These are phyloP conservation scores for Camptogramma bilineatum DNA, from an alignment of 2,888 invertebrate species.

Conservation along the genomic window DNA sequence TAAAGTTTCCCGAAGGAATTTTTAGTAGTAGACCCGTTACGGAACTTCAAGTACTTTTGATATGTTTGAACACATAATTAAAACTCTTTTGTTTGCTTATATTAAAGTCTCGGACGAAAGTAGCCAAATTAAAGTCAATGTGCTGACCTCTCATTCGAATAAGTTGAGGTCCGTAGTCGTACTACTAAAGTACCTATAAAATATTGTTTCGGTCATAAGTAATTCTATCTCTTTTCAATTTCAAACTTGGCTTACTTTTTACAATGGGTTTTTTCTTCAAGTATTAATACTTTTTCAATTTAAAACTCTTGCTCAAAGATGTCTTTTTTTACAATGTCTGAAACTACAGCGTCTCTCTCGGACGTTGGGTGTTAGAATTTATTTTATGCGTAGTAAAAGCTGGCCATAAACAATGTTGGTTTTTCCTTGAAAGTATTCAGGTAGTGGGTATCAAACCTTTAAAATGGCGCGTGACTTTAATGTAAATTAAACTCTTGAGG, in stretches of 20 bases:
- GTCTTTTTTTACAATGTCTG: conserved; percentile 8
- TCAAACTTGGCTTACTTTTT: conserved; percentile 18
- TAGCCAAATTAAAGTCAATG: neutral
- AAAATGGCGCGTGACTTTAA: neutral
- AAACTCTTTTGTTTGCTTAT: conserved; percentile 1
- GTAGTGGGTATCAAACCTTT: neutral
- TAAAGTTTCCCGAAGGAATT: conserved; percentile 19
- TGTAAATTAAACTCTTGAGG: neutral
- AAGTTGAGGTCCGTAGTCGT: neutral
- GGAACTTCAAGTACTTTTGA: neutral
- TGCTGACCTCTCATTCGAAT: neutral
- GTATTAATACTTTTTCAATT: neutral
- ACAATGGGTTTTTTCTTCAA: conserved; percentile 9
- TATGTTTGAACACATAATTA: conserved; percentile 3
- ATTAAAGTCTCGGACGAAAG: too few relatives aligned
- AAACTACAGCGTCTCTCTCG: neutral
- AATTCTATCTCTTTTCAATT: conserved; percentile 18
- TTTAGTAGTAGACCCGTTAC: conserved; percentile 11
- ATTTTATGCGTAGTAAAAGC: conserved; percentile 23
- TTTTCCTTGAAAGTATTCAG: neutral
- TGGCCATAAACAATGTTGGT: conserved; percentile 8
- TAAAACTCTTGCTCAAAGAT: conserved; percentile 14
- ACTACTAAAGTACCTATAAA: neutral
- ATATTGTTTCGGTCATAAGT: conserved; percentile 6
- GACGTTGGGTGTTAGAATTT: conserved; percentile 14